phyloP scores from a whole-genome alignment of 2,888 invertebrate genomes.

The Priocnemis perturbator region DNA sequence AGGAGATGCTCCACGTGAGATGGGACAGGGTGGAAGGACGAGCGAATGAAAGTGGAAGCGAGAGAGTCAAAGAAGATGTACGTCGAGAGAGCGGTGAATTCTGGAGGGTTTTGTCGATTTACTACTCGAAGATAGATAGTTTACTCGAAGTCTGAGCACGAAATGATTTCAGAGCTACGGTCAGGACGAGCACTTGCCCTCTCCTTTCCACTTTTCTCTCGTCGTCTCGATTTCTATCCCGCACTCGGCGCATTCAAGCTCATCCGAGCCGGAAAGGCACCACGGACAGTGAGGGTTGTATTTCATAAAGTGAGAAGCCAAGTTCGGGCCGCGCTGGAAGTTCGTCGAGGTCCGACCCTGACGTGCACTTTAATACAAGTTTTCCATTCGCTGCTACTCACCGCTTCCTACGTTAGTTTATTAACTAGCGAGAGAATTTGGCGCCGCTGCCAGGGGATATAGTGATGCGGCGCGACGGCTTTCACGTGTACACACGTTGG shows the following conservation, averaged over 20 bases:
- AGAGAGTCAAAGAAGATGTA: conserved; percentile 32
- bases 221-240: conserved; percentile 17
- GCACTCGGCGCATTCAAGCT: conserved; percentile 15
- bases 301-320: conserved; percentile 61
- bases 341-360: conserved; percentile 39
- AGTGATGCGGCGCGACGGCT: conserved; percentile 23
- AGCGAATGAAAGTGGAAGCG: conserved; percentile 4
- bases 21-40: neutral
- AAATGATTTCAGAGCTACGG: conserved; percentile 55
- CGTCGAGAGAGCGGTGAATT: conserved; percentile 42
- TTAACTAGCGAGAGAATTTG: conserved; percentile 47
- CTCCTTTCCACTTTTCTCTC: conserved; percentile 8
- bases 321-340: conserved; percentile 48
- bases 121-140: conserved; percentile 58
- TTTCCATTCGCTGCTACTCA: conserved; percentile 47
- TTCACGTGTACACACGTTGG: conserved; percentile 3
- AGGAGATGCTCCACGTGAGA: too few species aligned
- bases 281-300: conserved; percentile 51
- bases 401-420: conserved; percentile 46
- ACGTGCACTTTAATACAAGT: conserved; percentile 56
- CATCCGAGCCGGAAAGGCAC: conserved; percentile 39
- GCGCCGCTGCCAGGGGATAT: conserved; percentile 35
- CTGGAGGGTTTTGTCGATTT: conserved; percentile 53
- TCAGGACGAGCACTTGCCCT: conserved; percentile 41
- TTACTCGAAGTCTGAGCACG: conserved; percentile 54